Percentiles rank a stretch among this genome's conserved stretches.
phyloP scores from a whole-genome alignment of 1,140 invertebrate species.

The Melipona quadrifasciata region DNA sequence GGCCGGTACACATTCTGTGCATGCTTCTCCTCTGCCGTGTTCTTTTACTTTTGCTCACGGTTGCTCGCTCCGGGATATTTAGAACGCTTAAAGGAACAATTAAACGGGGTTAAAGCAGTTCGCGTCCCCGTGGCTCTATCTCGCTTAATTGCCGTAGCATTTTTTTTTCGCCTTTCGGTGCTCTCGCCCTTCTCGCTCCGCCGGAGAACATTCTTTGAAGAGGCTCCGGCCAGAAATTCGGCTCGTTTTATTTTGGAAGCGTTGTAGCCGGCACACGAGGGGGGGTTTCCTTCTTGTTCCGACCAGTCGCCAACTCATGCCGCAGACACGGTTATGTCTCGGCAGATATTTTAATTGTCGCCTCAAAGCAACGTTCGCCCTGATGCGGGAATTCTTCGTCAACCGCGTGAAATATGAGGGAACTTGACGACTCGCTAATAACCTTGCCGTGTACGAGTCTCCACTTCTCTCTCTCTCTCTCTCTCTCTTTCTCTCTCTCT shows the following conservation, averaged over 20 bases:
- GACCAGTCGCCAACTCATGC: conserved; percentile 51
- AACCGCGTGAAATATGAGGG: conserved; percentile 67
- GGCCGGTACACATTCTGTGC: not conserved
- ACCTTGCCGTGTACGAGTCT: conserved; percentile 46
- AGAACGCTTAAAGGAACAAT: conserved; percentile 44
- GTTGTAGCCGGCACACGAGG: not conserved
- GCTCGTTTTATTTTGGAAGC: conserved; percentile 67
- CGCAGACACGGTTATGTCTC: conserved; percentile 63
- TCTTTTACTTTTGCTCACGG: conserved; percentile 33
- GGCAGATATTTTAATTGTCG: conserved; percentile 73
- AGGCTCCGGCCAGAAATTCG: conserved; percentile 60
- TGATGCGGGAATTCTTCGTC: conserved; percentile 70
- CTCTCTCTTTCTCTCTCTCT: not conserved
- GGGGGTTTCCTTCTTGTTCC: conserved; percentile 14
- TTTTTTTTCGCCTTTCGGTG: conserved; percentile 24
- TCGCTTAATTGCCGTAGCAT: conserved; percentile 60
- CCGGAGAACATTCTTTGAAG: conserved; percentile 66
- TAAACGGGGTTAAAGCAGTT: conserved; percentile 49
- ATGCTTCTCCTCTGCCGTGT: not conserved
- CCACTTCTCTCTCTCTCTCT: not conserved
- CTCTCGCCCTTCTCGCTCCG: conserved; percentile 20
- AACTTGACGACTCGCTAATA: conserved; percentile 69
- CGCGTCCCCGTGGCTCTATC: conserved; percentile 10
- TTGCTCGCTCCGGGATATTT: conserved; percentile 8
- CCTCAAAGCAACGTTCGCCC: conserved; percentile 61